These are phyloP conservation scores for Dolichopus griseipennis DNA, from an alignment of 2,888 invertebrate species.

Conservation along the genomic window DNA sequence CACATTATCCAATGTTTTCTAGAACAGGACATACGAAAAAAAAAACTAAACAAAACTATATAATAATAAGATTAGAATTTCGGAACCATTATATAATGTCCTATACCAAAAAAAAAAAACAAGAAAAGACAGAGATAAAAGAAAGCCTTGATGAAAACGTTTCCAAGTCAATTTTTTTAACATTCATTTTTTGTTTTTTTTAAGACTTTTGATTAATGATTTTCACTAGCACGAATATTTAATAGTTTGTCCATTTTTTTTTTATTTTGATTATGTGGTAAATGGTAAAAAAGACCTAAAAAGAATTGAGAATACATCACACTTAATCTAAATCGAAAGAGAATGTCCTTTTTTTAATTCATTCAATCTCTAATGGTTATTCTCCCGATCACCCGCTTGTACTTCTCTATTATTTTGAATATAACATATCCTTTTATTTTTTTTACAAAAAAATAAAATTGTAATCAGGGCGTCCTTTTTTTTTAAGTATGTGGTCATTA, in stretches of 20 bases:
- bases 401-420: no score
- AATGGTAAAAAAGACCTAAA: neutral
- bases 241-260: neutral
- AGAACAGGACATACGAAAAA: neutral
- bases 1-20: neutral
- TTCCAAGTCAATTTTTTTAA: conserved; percentile 2
- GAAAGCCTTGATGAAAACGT: neutral
- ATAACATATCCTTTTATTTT: no score
- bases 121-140: neutral
- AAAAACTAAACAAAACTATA: neutral
- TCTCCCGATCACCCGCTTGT: no score
- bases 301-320: conserved; percentile 2
- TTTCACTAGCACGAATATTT: neutral
- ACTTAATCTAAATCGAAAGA: neutral
- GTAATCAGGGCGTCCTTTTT: no score
- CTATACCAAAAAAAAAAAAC: neutral
- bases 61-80: neutral
- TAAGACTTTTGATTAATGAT: neutral
- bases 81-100: neutral
- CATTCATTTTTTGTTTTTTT: neutral
- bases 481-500: neutral
- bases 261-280: neutral
- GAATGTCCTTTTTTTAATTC: neutral
- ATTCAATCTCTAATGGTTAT: neutral
- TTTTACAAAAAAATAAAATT: no score